Conservation (phyloP, 2,113 vertebrate species). For the Lophius piscatorius region DNA sequence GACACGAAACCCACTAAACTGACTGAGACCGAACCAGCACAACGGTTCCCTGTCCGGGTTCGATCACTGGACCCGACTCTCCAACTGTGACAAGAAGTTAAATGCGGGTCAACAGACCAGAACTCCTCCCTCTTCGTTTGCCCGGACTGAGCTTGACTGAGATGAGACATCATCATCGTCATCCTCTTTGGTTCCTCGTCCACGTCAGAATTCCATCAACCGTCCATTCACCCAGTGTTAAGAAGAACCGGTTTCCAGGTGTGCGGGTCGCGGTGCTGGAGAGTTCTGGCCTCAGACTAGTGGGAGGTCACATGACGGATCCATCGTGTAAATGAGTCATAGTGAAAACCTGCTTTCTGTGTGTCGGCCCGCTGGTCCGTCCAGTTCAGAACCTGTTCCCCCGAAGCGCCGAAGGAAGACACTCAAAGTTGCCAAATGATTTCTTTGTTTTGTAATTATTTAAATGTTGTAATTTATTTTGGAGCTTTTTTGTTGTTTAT, state of each 20-base stretch:
- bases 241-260: no score
- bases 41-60: conserved; percentile 21
- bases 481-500: conserved; percentile 56
- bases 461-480: conserved; percentile 80
- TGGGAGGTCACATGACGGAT: conserved; percentile 54
- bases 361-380: conserved; percentile 26
- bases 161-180: no score
- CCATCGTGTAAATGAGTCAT: conserved; percentile 39
- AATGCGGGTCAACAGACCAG: conserved; percentile 7
- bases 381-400: conserved; percentile 39
- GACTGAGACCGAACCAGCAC: conserved; percentile 19
- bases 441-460: conserved; percentile 58
- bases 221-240: conserved; percentile 29
- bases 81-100: conserved; percentile 24
- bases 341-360: conserved; percentile 42
- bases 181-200: no score
- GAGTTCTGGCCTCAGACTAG: no score
- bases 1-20: conserved; percentile 5
- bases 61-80: conserved; percentile 35
- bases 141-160: no score
- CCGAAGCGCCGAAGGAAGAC: conserved; percentile 34
- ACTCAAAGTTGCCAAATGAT: conserved; percentile 77
- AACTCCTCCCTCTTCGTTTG: conserved; percentile 4
- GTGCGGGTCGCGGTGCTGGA: no score
- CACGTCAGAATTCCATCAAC: no score